Conservation (phyloP, 2,797 vertebrate genomes). For the Syndactyla subalaris region DNA sequence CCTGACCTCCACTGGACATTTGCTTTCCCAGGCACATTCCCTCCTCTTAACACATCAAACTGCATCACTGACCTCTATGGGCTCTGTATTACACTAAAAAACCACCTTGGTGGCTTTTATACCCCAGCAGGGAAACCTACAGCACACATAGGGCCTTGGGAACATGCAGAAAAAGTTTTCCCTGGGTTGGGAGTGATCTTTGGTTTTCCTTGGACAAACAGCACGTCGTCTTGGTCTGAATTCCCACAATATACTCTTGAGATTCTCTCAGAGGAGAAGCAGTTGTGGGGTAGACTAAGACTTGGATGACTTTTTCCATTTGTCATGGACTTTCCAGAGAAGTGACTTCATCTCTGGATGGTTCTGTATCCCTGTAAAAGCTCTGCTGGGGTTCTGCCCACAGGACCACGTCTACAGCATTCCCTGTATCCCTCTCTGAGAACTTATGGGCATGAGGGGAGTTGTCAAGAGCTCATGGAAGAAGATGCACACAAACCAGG, state of each 20-base stretch:
- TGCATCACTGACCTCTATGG: fast-evolving
- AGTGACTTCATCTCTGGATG: background rate
- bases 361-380: background rate
- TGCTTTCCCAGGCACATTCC: background rate
- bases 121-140: background rate
- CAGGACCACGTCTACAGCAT: background rate
- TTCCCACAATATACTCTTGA: background rate
- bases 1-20: background rate
- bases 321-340: background rate
- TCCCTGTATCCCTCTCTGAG: background rate
- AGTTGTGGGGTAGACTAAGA: background rate
- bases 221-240: background rate
- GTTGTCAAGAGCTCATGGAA: background rate
- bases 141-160: background rate
- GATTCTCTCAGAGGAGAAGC: background rate
- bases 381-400: background rate
- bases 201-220: background rate
- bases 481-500: background rate
- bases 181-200: background rate
- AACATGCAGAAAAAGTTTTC: background rate
- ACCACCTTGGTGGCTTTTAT: background rate
- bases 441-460: fast-evolving
- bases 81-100: background rate
- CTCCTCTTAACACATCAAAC: background rate
- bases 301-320: background rate